A percentile compares a stretch with the other conserved stretches of the same genome.
Conservation (phyloP, 2,888 invertebrate genomes). For the Oithona nana region DNA sequence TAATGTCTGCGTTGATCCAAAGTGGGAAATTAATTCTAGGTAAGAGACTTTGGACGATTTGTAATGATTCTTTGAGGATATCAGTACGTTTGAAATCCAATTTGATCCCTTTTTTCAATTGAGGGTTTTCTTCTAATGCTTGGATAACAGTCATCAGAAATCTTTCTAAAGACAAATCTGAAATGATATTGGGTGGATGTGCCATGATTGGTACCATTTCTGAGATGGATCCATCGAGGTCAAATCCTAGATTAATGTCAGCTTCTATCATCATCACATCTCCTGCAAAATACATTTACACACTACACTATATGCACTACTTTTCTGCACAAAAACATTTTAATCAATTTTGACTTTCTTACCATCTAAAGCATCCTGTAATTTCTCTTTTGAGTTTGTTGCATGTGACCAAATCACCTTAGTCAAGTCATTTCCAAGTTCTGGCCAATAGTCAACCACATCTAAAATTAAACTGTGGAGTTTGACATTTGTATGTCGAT, state of each 20-base stretch:
- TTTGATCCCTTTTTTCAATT: background rate
- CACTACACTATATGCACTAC: background rate
- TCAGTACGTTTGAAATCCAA: background rate
- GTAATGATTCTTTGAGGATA: background rate
- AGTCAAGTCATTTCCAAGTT: background rate
- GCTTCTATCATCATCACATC: constrained; percentile 5
- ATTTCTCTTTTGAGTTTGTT: background rate
- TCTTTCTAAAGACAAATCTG: background rate
- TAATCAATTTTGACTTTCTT: background rate
- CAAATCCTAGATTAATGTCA: background rate
- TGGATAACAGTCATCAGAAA: background rate
- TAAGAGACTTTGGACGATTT: background rate
- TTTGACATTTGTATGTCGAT: no score
- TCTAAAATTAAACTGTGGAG: background rate
- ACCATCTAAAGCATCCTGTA: background rate
- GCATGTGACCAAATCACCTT: constrained; percentile 4
- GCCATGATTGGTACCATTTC: background rate
- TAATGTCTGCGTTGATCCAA: background rate
- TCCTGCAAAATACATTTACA: background rate
- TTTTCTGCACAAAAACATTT: no score
- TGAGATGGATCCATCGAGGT: background rate
- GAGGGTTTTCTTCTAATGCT: background rate
- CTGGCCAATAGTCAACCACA: background rate
- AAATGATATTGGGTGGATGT: background rate
- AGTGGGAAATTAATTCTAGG: background rate